Evolutionary conservation across 1,140 invertebrate genomes (phyloP), one percentile per base, ranked within the genome.

Genomic region (Panagrolaimus sp.): DNA sequence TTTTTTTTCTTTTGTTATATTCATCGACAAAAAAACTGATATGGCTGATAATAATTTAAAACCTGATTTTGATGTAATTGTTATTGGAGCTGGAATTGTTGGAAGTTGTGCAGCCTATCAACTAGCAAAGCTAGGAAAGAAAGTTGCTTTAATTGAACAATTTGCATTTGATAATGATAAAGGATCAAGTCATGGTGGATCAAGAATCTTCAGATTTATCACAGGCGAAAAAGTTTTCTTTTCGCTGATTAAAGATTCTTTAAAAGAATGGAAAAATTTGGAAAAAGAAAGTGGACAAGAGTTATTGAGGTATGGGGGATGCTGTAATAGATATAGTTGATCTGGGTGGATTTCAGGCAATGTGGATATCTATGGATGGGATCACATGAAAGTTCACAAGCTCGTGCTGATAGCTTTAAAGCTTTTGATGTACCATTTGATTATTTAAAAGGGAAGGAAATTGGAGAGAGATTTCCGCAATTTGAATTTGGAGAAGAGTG

Each of bases 331-430:
- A 51, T 64, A n/a, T 25, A 67, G 31, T 20, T 64, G 71, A 3
- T 43, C n/a, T n/a, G n/a, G n/a, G 14, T 23, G 23, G 69, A 48
- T 62, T 72, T 65, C 66, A 72, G 3, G 8, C 69, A 45, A 38
- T 38, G 31, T 38, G 75, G 75, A 31, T 20, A 80, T 65, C 27
- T 77, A 7, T 78, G 76, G 71, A 9, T 80, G 31, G 71, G 71
- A 14, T 46, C 71, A 31, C 16, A 65, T 23, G 65, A 68, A 44
- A 47, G 66, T 16, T 69, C 75, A 5, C 31, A 47, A 13, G 44
- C 66, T 45, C 44, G 75, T 23, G 65, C 74, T 9, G 20, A 62
- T 27, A 65, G 71, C 25, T 67, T 76, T 11, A 25, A 23, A 9
- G 25, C 14, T 47, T 74, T 74, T 48, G 53, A 16, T 16, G 57